phyloP scores from a whole-genome alignment of 2,113 vertebrate genomes.

The Charadrius vociferus region DNA sequence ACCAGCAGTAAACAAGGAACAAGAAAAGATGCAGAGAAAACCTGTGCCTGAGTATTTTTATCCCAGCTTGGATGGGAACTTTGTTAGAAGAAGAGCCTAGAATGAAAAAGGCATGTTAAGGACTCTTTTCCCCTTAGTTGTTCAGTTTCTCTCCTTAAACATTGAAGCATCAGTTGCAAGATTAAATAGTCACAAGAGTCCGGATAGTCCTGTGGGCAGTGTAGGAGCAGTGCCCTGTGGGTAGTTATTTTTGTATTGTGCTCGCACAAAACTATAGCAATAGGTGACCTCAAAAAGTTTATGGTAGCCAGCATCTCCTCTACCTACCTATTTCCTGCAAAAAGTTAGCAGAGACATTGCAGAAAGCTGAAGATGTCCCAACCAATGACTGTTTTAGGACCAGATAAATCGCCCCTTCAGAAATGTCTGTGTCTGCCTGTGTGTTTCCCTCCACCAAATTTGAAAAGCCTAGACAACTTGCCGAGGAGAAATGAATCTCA shows the following conservation, averaged over 20 bases:
- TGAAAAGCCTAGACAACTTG: not conserved
- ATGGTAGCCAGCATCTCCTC: not conserved
- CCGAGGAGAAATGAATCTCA: not conserved
- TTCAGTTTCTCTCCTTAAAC: not conserved
- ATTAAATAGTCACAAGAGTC: not conserved
- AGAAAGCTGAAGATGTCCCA: not conserved
- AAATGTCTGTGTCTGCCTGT: not conserved
- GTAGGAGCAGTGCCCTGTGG: not conserved
- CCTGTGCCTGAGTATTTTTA: not conserved
- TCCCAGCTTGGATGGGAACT: not conserved
- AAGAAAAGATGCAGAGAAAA: not conserved
- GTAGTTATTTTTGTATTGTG: not conserved
- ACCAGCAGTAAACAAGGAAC: constrained; percentile 28
- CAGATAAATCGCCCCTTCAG: not conserved
- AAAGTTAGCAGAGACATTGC: not conserved
- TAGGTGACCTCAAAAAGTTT: not conserved
- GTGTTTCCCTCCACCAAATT: not conserved
- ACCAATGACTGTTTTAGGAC: not conserved
- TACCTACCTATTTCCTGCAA: not conserved
- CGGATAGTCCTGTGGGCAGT: not conserved
- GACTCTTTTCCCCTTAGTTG: not conserved
- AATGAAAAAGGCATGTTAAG: not conserved
- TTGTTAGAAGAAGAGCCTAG: not conserved
- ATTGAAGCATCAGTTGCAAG: not conserved
- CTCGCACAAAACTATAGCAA: not conserved